phyloP scores from a whole-genome alignment of 2,888 invertebrate species.

The Himalopsyche anomala region DNA sequence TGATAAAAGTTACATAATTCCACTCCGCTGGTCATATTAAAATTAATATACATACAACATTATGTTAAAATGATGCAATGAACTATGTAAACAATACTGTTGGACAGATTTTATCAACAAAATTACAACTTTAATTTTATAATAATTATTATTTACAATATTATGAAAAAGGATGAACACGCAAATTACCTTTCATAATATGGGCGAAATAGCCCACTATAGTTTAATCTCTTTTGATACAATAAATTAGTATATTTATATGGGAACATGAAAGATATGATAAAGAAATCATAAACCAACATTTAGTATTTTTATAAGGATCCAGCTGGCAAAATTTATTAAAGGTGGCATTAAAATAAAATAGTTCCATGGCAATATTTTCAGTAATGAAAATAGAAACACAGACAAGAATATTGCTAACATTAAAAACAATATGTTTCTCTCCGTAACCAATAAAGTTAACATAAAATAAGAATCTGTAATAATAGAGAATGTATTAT shows the following conservation, averaged over 20 bases:
- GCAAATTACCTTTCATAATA: conserved; percentile 8
- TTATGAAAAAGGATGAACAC: conserved; percentile 42
- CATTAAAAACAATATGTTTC: neutral
- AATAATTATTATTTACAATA: conserved; percentile 53
- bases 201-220: neutral
- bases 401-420: neutral
- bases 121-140: conserved; percentile 49
- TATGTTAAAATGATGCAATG: conserved; percentile 45
- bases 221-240: neutral
- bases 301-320: neutral
- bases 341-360: neutral
- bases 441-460: neutral
- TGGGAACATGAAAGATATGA: neutral
- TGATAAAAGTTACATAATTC: neutral
- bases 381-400: neutral
- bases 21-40: conserved; percentile 24
- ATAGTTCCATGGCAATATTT: neutral
- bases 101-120: conserved; percentile 54
- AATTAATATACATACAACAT: conserved; percentile 37
- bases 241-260: neutral
- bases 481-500: no score
- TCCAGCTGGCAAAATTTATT: neutral
- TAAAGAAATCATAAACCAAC: neutral
- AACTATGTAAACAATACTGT: conserved; percentile 57
- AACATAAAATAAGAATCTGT: neutral